Evolutionary conservation across 2,888 invertebrate genomes (phyloP).

Genomic region (Hemaris fuciformis): DNA sequence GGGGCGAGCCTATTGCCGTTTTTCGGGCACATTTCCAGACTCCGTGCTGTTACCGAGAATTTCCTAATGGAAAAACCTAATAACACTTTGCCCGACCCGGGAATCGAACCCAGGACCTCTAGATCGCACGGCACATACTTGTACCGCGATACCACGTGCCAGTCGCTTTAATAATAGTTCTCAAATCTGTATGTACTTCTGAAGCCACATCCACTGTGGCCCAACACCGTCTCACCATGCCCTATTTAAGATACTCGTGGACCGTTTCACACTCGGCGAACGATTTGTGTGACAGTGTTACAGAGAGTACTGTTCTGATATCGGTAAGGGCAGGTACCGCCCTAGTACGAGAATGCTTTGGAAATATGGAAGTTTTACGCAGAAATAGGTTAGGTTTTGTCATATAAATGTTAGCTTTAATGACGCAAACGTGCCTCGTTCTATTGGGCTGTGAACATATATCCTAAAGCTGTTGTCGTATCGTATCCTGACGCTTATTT

Average conservation of each 20-base stretch:
- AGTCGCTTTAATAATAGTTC: no score
- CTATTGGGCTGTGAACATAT: not conserved
- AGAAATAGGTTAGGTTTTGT: not conserved
- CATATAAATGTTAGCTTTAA: not conserved
- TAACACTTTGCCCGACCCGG: no score
- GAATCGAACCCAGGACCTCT: no score
- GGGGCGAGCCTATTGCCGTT: no score
- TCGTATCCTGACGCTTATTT: no score
- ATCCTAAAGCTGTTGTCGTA: not conserved
- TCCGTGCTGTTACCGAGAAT: no score
- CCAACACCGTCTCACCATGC: constrained; percentile 11
- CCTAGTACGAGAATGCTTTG: not conserved
- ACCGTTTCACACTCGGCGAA: constrained; percentile 5
- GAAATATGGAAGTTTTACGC: not conserved
- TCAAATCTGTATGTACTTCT: not conserved
- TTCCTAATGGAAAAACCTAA: no score
- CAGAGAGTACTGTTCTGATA: not conserved
- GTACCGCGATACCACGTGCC: no score
- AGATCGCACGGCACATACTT: no score
- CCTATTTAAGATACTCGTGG: constrained; percentile 11
- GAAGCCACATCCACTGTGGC: not conserved
- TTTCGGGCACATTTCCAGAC: no score
- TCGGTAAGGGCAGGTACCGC: not conserved
- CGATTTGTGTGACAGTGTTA: constrained; percentile 11
- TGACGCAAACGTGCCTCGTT: not conserved